phyloP scores from a whole-genome alignment of 2,797 vertebrate genomes.

The Neosalanx taihuensis region DNA sequence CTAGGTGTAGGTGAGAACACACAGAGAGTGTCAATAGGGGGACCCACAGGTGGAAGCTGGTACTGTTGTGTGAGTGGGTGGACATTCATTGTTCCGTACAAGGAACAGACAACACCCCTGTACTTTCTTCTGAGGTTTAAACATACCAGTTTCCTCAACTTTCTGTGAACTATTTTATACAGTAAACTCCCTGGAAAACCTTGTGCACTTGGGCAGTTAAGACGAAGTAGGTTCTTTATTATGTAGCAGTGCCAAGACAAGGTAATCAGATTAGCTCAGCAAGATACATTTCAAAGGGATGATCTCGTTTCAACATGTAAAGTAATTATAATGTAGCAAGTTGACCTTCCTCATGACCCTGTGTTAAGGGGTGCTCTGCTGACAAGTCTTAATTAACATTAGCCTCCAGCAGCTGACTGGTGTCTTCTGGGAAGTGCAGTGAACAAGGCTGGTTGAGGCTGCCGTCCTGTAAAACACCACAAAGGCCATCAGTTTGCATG shows the following conservation, averaged over 20 bases:
- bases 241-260: neutral
- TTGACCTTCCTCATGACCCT: slow-evolving; percentile 70
- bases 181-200: neutral
- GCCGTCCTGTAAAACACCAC: slow-evolving; percentile 65
- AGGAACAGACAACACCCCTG: neutral
- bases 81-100: slow-evolving; percentile 9
- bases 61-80: slow-evolving; percentile 47
- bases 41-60: slow-evolving; percentile 60
- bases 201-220: neutral
- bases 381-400: slow-evolving; percentile 76
- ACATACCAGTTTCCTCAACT: too few relatives aligned
- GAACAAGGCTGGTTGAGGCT: slow-evolving; percentile 55
- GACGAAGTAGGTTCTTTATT: neutral
- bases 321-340: slow-evolving; percentile 68
- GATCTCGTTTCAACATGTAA: slow-evolving; percentile 56
- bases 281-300: slow-evolving; percentile 45
- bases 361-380: slow-evolving; percentile 64
- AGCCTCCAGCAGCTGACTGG: slow-evolving; percentile 65
- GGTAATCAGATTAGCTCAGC: slow-evolving; percentile 36
- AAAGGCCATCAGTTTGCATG: slow-evolving; percentile 69
- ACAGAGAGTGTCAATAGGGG: slow-evolving; percentile 54
- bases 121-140: neutral
- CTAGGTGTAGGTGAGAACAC: slow-evolving; percentile 45
- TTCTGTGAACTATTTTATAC: too few relatives aligned
- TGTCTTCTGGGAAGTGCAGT: slow-evolving; percentile 61